A percentile compares a stretch with the other conserved stretches of the same genome.
Conservation (phyloP, 2,113 vertebrate genomes). For the Cathartes aura region DNA sequence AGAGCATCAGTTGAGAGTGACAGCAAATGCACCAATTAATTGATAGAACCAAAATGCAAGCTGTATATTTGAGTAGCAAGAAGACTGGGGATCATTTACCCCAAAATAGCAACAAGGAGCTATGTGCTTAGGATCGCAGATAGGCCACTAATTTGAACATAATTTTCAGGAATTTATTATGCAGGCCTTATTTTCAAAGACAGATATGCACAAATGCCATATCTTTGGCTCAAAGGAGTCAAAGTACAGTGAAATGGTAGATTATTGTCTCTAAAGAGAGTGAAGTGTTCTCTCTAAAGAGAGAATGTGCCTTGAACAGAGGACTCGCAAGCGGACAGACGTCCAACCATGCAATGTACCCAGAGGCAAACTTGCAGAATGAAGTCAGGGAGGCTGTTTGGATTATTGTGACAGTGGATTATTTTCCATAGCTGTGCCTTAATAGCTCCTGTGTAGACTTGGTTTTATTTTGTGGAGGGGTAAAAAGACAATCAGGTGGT, state of each 20-base stretch:
- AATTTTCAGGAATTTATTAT: not conserved
- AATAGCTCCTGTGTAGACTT: not conserved
- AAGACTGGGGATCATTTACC: not conserved
- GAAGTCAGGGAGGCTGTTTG: not conserved
- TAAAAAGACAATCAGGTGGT: not conserved
- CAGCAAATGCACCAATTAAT: not conserved
- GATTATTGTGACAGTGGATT: not conserved
- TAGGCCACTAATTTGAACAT: not conserved
- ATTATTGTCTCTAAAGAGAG: not conserved
- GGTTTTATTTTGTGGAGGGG: not conserved
- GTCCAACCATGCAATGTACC: not conserved
- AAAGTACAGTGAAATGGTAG: slow-evolving; percentile 1
- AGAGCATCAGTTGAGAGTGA: not conserved
- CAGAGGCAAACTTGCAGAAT: not conserved
- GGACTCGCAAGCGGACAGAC: not conserved
- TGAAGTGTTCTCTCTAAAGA: not conserved
- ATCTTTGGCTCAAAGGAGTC: not conserved
- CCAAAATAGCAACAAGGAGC: not conserved
- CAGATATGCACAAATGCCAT: not conserved
- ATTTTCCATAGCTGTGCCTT: slow-evolving; percentile 10
- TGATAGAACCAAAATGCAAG: not conserved
- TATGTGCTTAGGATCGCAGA: not conserved
- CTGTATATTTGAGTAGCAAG: not conserved
- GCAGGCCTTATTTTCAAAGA: not conserved
- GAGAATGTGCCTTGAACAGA: not conserved